Percentiles rank a stretch among this genome's conserved stretches.
Conservation (phyloP, 2,888 invertebrate genomes). For the Sipha maydis region DNA sequence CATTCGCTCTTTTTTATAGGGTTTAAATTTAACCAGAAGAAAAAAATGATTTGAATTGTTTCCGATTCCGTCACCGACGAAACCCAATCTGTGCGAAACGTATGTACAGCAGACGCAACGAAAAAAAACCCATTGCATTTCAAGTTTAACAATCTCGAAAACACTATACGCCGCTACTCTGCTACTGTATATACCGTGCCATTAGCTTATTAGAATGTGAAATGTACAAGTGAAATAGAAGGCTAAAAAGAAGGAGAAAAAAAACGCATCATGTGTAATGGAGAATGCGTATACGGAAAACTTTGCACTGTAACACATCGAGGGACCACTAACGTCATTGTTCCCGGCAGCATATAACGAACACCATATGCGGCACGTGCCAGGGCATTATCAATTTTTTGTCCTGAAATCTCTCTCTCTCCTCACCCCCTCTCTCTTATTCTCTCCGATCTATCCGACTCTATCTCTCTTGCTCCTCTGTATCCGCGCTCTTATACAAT, state of each 20-base stretch:
- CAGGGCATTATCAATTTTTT: constrained; percentile 42
- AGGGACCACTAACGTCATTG: constrained; percentile 53
- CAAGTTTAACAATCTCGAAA: neutral
- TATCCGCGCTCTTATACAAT: no score
- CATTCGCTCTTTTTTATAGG: no score
- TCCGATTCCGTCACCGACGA: neutral
- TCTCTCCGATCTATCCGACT: neutral
- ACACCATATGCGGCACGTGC: constrained; percentile 57
- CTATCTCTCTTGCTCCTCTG: neutral
- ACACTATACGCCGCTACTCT: neutral
- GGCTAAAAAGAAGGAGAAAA: constrained; percentile 13
- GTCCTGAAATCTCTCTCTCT: neutral
- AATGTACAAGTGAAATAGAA: neutral
- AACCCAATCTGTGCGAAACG: neutral
- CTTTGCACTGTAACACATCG: constrained; percentile 39
- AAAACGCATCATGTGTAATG: constrained; percentile 31
- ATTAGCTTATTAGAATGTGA: constrained; percentile 51
- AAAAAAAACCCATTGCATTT: neutral
- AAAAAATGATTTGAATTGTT: neutral
- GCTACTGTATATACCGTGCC: neutral
- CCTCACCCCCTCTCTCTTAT: neutral
- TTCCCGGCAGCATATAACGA: constrained; percentile 40
- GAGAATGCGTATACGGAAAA: constrained; percentile 40
- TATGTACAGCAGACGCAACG: neutral
- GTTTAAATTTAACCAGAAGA: no score